These are phyloP conservation scores for Pegoplata infirma DNA, from an alignment of 2,888 invertebrate genomes.

Conservation along the genomic window DNA sequence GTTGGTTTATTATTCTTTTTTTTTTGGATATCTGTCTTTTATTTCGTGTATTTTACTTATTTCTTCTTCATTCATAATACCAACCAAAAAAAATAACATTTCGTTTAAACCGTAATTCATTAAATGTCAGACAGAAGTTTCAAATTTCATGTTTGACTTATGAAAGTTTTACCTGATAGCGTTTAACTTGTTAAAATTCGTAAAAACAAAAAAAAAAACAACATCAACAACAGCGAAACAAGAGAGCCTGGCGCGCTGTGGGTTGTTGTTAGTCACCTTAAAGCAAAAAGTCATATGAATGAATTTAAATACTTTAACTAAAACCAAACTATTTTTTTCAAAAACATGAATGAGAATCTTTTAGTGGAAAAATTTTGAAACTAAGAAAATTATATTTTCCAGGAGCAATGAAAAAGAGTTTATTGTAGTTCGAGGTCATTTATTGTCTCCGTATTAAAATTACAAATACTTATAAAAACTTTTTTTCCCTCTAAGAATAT, in stretches of 20 bases:
- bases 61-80: slow-evolving; percentile 21
- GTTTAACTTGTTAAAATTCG: background rate
- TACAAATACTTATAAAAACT: no score
- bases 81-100: slow-evolving; percentile 7
- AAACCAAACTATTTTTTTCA: no score
- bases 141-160: slow-evolving; percentile 66
- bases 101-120: slow-evolving; percentile 58
- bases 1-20: no score
- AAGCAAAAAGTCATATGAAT: background rate
- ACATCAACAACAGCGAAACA: background rate
- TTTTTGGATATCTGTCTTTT: slow-evolving; percentile 10
- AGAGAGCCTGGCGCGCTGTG: slow-evolving; percentile 20
- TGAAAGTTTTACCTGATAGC: slow-evolving; percentile 64
- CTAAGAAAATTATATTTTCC: no score
- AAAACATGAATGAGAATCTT: no score
- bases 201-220: no score
- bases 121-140: slow-evolving; percentile 64
- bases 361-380: no score
- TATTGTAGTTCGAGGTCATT: no score
- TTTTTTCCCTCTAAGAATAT: no score
- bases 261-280: slow-evolving; percentile 19
- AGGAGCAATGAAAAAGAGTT: no score
- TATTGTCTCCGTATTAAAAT: no score
- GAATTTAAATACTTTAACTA: no score
- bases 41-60: slow-evolving; percentile 21